Conservation (phyloP, 2,797 vertebrate genomes). For the Intellagama lesueurii region DNA sequence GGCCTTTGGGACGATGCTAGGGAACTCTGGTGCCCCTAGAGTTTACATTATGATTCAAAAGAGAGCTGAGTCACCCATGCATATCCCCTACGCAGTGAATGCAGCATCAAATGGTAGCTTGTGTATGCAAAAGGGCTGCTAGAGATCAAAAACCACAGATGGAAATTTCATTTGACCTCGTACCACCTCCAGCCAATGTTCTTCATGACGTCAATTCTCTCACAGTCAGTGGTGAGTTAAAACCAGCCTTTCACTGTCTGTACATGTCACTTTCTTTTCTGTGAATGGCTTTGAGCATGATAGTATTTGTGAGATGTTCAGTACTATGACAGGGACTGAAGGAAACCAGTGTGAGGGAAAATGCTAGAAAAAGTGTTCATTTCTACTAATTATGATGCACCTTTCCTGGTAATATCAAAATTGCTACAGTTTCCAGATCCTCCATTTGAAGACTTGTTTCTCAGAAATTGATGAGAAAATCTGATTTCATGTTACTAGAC, state of each 20-base stretch:
- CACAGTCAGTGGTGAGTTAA: not conserved
- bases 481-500: not conserved
- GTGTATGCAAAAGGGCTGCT: not conserved
- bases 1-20: not conserved
- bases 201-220: not conserved
- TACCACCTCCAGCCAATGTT: not conserved
- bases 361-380: not conserved
- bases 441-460: not conserved
- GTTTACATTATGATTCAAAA: not conserved
- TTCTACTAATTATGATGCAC: rapidly evolving
- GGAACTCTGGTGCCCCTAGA: not conserved
- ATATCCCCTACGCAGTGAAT: not conserved
- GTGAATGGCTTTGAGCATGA: not conserved
- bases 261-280: not conserved
- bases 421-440: not conserved
- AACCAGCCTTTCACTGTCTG: not conserved
- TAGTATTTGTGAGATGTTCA: not conserved
- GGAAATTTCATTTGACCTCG: not conserved
- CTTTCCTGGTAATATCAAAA: not conserved
- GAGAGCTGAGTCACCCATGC: not conserved
- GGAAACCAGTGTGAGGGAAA: not conserved
- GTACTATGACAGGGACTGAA: too few relatives aligned
- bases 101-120: not conserved
- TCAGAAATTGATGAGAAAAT: not conserved
- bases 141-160: not conserved